Evolutionary conservation across 2,113 vertebrate species (phyloP).

Genomic region (Accipiter cooperii): DNA sequence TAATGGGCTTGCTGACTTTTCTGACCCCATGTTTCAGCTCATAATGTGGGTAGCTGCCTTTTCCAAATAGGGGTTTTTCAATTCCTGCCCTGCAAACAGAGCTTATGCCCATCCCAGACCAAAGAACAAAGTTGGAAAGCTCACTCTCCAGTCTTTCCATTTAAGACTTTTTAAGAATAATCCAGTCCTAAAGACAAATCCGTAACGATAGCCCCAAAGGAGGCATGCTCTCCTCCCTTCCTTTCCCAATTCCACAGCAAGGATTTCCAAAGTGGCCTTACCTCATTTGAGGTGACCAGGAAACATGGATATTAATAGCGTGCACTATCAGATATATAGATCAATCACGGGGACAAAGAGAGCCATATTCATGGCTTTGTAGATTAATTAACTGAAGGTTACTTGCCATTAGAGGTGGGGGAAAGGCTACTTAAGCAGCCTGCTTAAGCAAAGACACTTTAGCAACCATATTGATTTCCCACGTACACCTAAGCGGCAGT

Average conservation of each 20-base stretch:
- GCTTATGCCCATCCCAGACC: not conserved
- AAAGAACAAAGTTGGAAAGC: not conserved
- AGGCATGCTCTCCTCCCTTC: not conserved
- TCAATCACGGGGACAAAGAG: not conserved
- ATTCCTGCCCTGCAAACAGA: not conserved
- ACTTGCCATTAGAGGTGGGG: not conserved
- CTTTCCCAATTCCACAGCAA: not conserved
- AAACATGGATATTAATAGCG: not conserved
- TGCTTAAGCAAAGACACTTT: conserved; percentile 15
- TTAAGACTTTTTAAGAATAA: not conserved
- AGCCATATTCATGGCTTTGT: not conserved
- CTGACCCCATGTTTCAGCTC: not conserved
- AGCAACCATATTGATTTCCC: conserved; percentile 24
- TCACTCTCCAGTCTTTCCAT: not conserved
- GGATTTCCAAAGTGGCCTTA: not conserved
- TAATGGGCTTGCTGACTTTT: not conserved
- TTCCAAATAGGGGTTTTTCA: not conserved
- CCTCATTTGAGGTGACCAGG: not conserved
- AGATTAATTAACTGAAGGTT: conserved; percentile 24
- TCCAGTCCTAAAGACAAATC: not conserved
- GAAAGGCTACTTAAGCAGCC: not conserved
- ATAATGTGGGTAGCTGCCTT: not conserved
- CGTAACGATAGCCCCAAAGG: not conserved
- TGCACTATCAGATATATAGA: not conserved
- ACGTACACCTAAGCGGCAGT: not conserved